A percentile compares a stretch with the other conserved stretches of the same genome.
Conservation (phyloP, 2,888 invertebrate species). For the Euclidia mi region DNA sequence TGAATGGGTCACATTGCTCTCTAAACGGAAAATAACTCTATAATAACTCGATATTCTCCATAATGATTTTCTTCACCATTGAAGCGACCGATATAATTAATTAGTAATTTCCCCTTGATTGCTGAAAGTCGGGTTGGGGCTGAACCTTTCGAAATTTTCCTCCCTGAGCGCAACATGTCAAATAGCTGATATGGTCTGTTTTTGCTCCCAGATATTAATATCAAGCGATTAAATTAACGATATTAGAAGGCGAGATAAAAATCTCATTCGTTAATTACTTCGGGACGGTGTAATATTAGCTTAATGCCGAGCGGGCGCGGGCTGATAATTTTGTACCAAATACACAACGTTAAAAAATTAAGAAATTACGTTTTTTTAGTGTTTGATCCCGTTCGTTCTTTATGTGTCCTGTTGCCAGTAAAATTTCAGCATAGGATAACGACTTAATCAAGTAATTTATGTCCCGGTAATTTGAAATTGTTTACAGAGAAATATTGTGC, state of each 20-base stretch:
- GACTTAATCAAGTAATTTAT: not conserved
- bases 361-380: constrained; percentile 47
- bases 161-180: constrained; percentile 3
- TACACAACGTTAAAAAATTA: constrained; percentile 42
- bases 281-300: constrained; percentile 40
- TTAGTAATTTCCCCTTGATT: too few relatives aligned
- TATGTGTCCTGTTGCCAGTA: constrained; percentile 1
- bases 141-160: too few relatives aligned
- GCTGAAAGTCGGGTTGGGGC: too few relatives aligned
- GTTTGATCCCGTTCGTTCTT: constrained; percentile 2
- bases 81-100: too few relatives aligned
- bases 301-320: constrained; percentile 26
- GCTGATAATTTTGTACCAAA: too few relatives aligned
- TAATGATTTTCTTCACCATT: too few relatives aligned
- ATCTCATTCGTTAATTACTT: constrained; percentile 72
- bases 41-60: too few relatives aligned
- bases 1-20: too few relatives aligned
- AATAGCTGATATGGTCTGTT: constrained; percentile 6
- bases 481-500: constrained; percentile 1
- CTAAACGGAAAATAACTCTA: too few relatives aligned
- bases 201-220: constrained; percentile 29
- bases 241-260: constrained; percentile 64
- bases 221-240: constrained; percentile 60
- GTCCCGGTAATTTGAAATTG: not conserved
- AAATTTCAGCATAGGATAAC: constrained; percentile 1